A percentile compares a stretch with the other conserved stretches of the same genome.
Evolutionary conservation across 53 echinoderm and acorn worm species (phyloP).

Genomic region (Mesocentrotus franciscanus): DNA sequence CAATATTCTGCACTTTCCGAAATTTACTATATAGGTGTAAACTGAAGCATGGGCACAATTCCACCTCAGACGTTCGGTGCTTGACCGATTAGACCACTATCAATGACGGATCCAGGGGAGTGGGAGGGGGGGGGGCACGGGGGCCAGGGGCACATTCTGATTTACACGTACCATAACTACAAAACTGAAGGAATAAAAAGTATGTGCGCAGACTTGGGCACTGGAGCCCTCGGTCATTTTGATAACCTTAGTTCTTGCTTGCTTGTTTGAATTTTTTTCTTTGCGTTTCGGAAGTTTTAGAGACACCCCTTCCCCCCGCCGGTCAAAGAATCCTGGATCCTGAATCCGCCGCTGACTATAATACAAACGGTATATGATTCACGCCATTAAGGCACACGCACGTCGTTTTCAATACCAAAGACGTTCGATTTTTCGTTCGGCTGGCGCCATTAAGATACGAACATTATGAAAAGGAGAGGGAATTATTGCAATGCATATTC

Average conservation of each 20-base stretch:
- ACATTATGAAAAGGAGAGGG: slow-evolving; percentile 37
- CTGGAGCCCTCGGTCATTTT: too few species aligned
- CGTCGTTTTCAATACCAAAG: slow-evolving; percentile 29
- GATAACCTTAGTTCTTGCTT: background rate
- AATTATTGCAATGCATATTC: slow-evolving; percentile 57
- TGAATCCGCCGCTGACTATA: background rate
- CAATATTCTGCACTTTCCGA: background rate
- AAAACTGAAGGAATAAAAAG: too few species aligned
- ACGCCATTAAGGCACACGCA: slow-evolving; percentile 44
- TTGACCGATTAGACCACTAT: background rate
- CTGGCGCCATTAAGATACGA: slow-evolving; percentile 12
- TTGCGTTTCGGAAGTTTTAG: background rate
- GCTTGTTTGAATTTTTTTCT: background rate
- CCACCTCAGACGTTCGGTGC: background rate
- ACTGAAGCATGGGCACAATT: background rate
- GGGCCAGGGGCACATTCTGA: background rate
- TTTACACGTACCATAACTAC: background rate
- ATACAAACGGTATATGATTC: slow-evolving; percentile 16
- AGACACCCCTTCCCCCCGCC: background rate
- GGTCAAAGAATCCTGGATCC: background rate
- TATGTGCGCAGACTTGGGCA: too few species aligned
- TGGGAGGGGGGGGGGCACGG: background rate
- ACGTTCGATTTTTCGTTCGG: slow-evolving; percentile 46
- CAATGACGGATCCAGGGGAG: background rate
- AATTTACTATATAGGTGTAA: background rate